Base-by-base conservation (phyloP, 2,113 vertebrate species). In the Macaca nemestrina region DNA sequence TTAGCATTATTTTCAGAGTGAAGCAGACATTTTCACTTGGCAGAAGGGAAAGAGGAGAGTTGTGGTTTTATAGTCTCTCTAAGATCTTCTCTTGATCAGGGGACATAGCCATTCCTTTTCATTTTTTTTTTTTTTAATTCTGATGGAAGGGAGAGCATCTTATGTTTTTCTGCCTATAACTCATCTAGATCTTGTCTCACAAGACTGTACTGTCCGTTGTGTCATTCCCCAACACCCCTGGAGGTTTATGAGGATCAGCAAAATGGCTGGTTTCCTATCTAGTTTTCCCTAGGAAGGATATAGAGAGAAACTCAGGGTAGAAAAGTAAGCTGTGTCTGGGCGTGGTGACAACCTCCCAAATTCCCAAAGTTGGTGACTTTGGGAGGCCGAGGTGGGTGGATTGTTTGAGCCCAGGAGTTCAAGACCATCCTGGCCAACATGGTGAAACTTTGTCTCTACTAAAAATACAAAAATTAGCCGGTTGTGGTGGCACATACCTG, bases 11-110 rank as follows among this genome's bases (percentile, higher is more conserved):
- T 79, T 84, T 48, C 61, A 92, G 78, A 95, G 32, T 11, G 80
- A 57, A 93, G 38, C 48, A 81, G 95, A 64, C 38, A 79, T 94
- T 93, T 91, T 90, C 20, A 59, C 35, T 91, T 23, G 92, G 30
- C 86, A 50, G 43, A 18, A 85, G 61, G 85, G 30, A 93, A 86
- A 90, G 43, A 90, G 40, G 55, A 64, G 59, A 86, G n/a, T n/a
- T 67, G 22, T 75, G 32, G 40, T 27, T 70, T 64, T 86, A 14
- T 81, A 82, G 12, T 8, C 22, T 78, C 18, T 73, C 20, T 52
- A 43, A 43, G 5, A 38, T 68, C 27, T 25, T 82, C 50, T 64
- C 43, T 61, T 48, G 59, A 40, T 35, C 23, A 25, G 40, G 35
- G 16, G 38, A 50, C 79, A 48, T 23, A 72, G 30, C 30, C 27